Conservation (phyloP, 2,797 vertebrate genomes). For the Poecilia wingei region DNA sequence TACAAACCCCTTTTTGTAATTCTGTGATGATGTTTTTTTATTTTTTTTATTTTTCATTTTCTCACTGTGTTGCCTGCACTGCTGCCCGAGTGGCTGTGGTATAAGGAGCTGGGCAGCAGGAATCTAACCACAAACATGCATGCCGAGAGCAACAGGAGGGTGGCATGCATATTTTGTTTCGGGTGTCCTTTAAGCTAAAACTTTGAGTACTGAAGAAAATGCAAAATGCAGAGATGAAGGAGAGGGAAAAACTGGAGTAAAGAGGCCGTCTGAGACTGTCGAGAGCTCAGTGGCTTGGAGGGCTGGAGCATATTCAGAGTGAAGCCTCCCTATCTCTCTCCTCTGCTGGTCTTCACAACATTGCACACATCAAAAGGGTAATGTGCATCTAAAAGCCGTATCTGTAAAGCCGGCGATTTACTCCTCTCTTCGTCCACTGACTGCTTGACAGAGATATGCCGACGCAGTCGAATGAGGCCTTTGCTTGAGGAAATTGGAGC, state of each 20-base stretch:
- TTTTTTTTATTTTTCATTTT: constrained; percentile 12
- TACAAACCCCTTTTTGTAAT: constrained; percentile 42
- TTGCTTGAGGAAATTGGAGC: constrained; percentile 27
- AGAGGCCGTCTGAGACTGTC: constrained; percentile 16
- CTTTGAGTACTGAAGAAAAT: constrained; percentile 19
- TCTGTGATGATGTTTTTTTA: constrained; percentile 51
- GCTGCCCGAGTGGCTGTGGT: constrained; percentile 43
- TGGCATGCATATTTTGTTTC: constrained; percentile 30
- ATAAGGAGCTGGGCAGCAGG: constrained; percentile 24
- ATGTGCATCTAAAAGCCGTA: constrained; percentile 23
- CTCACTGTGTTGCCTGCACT: constrained; percentile 30
- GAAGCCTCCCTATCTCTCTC: constrained; percentile 29
- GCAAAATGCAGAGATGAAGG: neutral
- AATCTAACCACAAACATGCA: constrained; percentile 20
- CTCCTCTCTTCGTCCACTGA: constrained; percentile 11
- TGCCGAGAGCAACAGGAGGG: constrained; percentile 25
- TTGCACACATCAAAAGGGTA: constrained; percentile 33
- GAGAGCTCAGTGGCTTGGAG: constrained; percentile 11
- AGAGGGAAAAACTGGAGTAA: constrained; percentile 8
- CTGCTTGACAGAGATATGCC: constrained; percentile 32
- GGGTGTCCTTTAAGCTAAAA: constrained; percentile 40
- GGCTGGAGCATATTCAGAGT: constrained; percentile 20
- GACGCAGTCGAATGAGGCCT: constrained; percentile 17
- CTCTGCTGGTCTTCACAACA: constrained; percentile 29
- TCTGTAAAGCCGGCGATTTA: constrained; percentile 29